These are phyloP conservation scores for Excalfactoria chinensis DNA, from an alignment of 2,113 vertebrate genomes.

Conservation along the genomic window DNA sequence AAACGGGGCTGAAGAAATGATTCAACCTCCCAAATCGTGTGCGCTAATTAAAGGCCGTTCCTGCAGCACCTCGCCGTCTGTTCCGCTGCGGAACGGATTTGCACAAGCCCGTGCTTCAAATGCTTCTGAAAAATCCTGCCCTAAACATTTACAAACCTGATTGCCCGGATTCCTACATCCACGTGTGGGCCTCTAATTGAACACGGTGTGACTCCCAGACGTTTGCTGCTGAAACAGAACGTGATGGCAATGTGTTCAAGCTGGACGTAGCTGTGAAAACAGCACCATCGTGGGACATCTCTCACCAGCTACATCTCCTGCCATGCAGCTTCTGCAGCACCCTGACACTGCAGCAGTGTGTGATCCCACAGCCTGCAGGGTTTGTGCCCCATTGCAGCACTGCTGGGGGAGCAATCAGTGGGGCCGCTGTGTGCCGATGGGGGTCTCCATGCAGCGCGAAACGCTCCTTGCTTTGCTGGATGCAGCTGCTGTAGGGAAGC, in stretches of 20 bases:
- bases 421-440: accelerated
- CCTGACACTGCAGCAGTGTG: not conserved
- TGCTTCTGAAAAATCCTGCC: not conserved
- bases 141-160: not conserved
- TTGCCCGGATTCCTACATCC: not conserved
- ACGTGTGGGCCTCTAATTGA: not conserved
- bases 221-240: not conserved
- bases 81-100: not conserved
- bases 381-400: accelerated
- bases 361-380: not conserved
- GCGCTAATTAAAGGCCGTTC: not conserved
- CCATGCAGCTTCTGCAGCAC: not conserved
- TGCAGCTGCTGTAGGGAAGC: not conserved
- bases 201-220: not conserved
- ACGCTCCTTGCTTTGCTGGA: not conserved
- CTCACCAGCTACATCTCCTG: not conserved
- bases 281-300: not conserved
- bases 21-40: not conserved
- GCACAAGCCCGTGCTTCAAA: not conserved
- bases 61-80: not conserved
- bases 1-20: not conserved
- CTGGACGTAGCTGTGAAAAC: not conserved
- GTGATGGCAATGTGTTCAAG: not conserved
- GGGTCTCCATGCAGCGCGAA: not conserved
- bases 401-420: not conserved